Conservation (phyloP, 2,113 vertebrate species). For the Ammodytes marinus region DNA sequence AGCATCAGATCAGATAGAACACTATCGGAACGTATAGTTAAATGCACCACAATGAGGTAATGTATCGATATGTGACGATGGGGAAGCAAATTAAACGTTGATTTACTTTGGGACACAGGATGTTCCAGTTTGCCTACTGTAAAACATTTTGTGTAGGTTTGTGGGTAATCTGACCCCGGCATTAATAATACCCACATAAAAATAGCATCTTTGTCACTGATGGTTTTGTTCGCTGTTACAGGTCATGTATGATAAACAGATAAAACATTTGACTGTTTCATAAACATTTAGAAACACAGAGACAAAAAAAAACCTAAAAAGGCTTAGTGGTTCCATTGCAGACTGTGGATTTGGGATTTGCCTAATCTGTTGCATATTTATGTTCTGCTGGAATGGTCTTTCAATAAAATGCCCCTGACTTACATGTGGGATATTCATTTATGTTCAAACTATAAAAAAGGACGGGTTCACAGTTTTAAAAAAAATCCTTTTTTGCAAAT, state of each 20-base stretch:
- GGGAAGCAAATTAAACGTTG: too few species aligned
- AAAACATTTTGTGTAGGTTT: too few species aligned
- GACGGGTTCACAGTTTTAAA: background rate
- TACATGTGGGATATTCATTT: background rate
- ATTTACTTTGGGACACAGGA: too few species aligned
- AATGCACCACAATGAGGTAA: too few species aligned
- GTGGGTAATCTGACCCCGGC: too few species aligned
- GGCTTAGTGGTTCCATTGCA: slow-evolving; percentile 27
- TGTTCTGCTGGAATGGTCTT: background rate
- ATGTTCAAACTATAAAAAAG: slow-evolving; percentile 11
- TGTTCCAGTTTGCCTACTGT: too few species aligned
- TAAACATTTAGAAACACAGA: slow-evolving; percentile 1
- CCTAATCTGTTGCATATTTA: slow-evolving; percentile 51
- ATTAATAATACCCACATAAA: too few species aligned
- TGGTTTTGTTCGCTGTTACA: too few species aligned
- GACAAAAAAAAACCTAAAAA: slow-evolving; percentile 22
- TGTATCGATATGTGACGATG: too few species aligned
- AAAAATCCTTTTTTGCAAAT: background rate
- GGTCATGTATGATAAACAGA: too few species aligned
- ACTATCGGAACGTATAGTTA: background rate
- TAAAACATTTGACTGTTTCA: background rate
- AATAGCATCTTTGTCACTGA: too few species aligned
- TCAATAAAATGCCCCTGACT: background rate
- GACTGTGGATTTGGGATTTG: slow-evolving; percentile 22
- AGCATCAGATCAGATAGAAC: background rate